Evolutionary conservation across 2,888 invertebrate genomes (phyloP).

Genomic region (Lacanobia oleracea): DNA sequence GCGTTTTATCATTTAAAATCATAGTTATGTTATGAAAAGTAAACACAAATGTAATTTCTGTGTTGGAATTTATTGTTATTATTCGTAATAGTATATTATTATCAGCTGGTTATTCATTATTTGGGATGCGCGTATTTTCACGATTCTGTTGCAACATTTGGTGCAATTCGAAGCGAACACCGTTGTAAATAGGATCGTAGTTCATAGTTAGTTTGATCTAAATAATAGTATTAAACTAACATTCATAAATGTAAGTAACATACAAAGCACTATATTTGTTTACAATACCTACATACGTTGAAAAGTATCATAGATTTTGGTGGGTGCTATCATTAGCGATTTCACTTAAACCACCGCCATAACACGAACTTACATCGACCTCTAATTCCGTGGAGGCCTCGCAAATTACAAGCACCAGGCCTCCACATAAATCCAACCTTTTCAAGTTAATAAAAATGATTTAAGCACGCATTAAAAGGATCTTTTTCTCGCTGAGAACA

Average conservation of each 20-base stretch:
- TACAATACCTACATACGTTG: background rate
- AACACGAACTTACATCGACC: slow-evolving; percentile 63
- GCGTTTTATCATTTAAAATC: background rate
- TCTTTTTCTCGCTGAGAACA: slow-evolving; percentile 82
- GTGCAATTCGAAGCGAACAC: background rate
- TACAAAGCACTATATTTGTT: background rate
- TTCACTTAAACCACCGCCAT: slow-evolving; percentile 29
- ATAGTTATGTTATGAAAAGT: slow-evolving; percentile 12
- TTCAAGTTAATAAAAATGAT: slow-evolving; percentile 89
- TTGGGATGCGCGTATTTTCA: background rate
- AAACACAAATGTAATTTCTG: slow-evolving; percentile 18
- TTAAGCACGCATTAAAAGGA: slow-evolving; percentile 87
- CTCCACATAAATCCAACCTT: slow-evolving; percentile 86
- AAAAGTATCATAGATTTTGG: background rate
- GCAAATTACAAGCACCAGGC: slow-evolving; percentile 82
- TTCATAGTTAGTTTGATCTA: too few species aligned
- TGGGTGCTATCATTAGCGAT: slow-evolving; percentile 18
- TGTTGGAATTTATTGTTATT: background rate
- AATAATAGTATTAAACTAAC: background rate
- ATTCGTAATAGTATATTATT: background rate
- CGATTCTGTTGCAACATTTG: background rate
- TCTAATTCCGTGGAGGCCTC: slow-evolving; percentile 76
- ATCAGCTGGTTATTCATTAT: slow-evolving; percentile 17
- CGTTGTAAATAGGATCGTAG: slow-evolving; percentile 2
- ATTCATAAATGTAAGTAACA: background rate